These are phyloP conservation scores for Drepana arcuata DNA, from an alignment of 1,140 invertebrate genomes.

Conservation along the genomic window DNA sequence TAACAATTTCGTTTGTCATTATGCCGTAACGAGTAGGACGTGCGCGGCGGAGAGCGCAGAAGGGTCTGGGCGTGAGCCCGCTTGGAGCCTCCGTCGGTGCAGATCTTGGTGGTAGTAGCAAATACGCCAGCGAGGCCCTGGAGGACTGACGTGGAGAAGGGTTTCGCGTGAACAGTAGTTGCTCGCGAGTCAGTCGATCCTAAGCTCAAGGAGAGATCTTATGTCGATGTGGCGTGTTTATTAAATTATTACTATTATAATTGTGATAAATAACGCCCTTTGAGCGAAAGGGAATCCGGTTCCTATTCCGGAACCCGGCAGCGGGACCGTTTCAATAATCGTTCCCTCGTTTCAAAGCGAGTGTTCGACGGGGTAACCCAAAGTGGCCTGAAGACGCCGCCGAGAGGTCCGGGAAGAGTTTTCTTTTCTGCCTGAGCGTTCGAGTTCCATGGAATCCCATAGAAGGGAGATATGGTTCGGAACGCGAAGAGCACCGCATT, in stretches of 20 bases:
- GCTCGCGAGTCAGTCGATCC: conserved; percentile 92
- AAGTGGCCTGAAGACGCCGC: conserved; percentile 78
- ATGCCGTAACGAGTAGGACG: conserved; percentile 76
- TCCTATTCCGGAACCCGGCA: conserved; percentile 82
- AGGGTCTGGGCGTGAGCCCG: conserved; percentile 83
- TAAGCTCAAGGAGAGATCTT: conserved; percentile 80
- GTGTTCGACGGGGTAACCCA: conserved; percentile 63
- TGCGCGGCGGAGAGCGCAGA: conserved; percentile 81
- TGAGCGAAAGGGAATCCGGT: conserved; percentile 81
- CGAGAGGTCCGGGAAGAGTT: conserved; percentile 83
- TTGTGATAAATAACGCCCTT: conserved; percentile 55
- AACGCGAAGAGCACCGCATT: conserved; percentile 81
- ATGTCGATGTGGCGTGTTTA: conserved; percentile 67
- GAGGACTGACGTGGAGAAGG: conserved; percentile 92
- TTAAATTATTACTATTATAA: too few species aligned
- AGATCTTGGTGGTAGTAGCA: conserved; percentile 93
- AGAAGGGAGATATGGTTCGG: conserved; percentile 80
- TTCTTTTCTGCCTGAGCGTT: conserved; percentile 84
- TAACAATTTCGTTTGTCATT: conserved; percentile 24
- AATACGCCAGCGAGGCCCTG: conserved; percentile 88
- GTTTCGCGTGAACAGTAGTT: conserved; percentile 93
- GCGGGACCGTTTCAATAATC: conserved; percentile 78
- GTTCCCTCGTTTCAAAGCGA: conserved; percentile 69
- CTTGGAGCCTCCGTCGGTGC: conserved; percentile 85
- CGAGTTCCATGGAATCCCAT: conserved; percentile 82